Conservation (phyloP, 2,113 vertebrate genomes). For the Megaleporinus macrocephalus region DNA sequence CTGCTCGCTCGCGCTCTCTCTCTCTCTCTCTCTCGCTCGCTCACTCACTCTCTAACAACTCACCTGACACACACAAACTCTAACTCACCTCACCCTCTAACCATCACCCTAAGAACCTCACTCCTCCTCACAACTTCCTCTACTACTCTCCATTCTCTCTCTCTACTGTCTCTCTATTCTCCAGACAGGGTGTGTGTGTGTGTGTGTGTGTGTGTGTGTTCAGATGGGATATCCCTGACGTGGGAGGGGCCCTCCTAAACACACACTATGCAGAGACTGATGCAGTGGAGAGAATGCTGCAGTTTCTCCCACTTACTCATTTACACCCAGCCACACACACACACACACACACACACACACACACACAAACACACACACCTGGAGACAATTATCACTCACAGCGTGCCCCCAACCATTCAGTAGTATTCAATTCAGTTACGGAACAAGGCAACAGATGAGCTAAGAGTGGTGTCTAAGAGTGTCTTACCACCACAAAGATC, state of each 20-base stretch:
- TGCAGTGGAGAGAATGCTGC: slow-evolving; percentile 2
- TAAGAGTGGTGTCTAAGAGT: no score
- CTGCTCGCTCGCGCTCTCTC: background rate
- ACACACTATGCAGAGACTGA: slow-evolving; percentile 5
- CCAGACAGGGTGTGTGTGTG: background rate
- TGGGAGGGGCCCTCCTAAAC: slow-evolving; percentile 7
- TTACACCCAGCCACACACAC: background rate
- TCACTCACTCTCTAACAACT: background rate
- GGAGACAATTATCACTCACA: background rate
- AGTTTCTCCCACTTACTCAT: background rate
- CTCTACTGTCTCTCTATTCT: background rate
- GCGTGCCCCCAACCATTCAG: background rate
- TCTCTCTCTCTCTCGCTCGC: background rate
- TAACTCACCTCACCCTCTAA: background rate
- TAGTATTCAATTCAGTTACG: background rate
- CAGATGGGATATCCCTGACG: slow-evolving; percentile 12
- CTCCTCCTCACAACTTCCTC: background rate
- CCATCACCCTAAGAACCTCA: background rate
- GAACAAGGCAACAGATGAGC: no score
- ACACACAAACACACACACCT: background rate
- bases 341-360: background rate
- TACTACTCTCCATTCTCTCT: background rate
- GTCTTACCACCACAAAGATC: no score
- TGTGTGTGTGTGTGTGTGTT: background rate
- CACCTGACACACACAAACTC: slow-evolving; percentile 16